Percentiles rank a stretch among this genome's conserved stretches.
Evolutionary conservation across 2,113 vertebrate genomes (phyloP).

Genomic region (Eulemur macaco): DNA sequence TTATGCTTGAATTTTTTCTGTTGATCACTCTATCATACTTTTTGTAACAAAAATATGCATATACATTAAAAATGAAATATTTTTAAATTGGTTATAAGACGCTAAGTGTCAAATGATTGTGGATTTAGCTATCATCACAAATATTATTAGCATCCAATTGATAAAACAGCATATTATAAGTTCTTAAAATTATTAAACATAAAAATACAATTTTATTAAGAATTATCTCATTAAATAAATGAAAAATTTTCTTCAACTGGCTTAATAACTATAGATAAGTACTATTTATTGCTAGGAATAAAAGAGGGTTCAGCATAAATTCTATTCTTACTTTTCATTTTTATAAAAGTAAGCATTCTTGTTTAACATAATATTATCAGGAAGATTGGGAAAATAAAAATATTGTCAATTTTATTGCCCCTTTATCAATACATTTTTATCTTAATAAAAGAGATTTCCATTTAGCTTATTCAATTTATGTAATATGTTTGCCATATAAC

Average conservation of each 20-base stretch:
- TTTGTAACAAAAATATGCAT: not conserved
- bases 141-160: not conserved
- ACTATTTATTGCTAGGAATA: not conserved
- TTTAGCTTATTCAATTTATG: not conserved
- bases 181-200: not conserved
- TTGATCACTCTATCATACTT: not conserved
- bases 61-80: not conserved
- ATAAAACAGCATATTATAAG: not conserved
- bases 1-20: not conserved
- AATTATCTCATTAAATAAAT: not conserved
- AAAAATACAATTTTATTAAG: not conserved
- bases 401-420: not conserved
- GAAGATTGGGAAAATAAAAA: not conserved
- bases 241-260: not conserved
- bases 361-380: not conserved
- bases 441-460: not conserved
- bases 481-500: not conserved
- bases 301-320: not conserved
- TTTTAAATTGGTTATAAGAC: not conserved
- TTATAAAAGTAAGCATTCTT: not conserved
- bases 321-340: not conserved
- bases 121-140: not conserved
- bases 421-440: not conserved
- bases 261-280: not conserved
- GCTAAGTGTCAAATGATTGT: not conserved